These are phyloP conservation scores for Papilio glaucus DNA, from an alignment of 1,140 invertebrate species.

Conservation along the genomic window DNA sequence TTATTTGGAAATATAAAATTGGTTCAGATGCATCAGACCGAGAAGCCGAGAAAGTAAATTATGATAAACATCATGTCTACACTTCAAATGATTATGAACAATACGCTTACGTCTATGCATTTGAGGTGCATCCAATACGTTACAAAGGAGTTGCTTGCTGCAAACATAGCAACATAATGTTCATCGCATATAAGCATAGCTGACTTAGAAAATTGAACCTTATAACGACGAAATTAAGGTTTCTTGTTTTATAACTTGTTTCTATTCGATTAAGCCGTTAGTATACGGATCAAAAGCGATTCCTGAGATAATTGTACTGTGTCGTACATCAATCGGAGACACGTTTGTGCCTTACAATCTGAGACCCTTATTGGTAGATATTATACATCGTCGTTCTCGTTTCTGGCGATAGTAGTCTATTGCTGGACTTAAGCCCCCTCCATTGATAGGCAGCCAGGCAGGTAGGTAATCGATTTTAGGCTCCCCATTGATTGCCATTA, in stretches of 20 bases:
- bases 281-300: constrained; percentile 33
- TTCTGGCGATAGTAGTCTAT: too few relatives aligned
- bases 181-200: not conserved
- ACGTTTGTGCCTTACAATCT: constrained; percentile 15
- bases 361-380: not conserved
- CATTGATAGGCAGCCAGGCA: too few relatives aligned
- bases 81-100: too few relatives aligned
- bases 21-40: too few relatives aligned
- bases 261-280: constrained; percentile 22
- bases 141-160: constrained; percentile 36
- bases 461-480: too few relatives aligned
- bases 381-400: too few relatives aligned
- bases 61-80: too few relatives aligned
- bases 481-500: too few relatives aligned
- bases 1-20: too few relatives aligned
- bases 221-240: constrained; percentile 18
- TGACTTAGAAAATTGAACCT: constrained; percentile 22
- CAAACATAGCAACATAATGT: constrained; percentile 20
- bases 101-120: constrained; percentile 25
- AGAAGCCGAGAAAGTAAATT: too few relatives aligned
- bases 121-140: constrained; percentile 30
- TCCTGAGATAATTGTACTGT: constrained; percentile 32
- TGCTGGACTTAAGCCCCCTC: too few relatives aligned
- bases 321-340: constrained; percentile 27
- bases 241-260: not conserved